phyloP scores from a whole-genome alignment of 2,888 invertebrate genomes.

The Thecocarcelia acutangulata region DNA sequence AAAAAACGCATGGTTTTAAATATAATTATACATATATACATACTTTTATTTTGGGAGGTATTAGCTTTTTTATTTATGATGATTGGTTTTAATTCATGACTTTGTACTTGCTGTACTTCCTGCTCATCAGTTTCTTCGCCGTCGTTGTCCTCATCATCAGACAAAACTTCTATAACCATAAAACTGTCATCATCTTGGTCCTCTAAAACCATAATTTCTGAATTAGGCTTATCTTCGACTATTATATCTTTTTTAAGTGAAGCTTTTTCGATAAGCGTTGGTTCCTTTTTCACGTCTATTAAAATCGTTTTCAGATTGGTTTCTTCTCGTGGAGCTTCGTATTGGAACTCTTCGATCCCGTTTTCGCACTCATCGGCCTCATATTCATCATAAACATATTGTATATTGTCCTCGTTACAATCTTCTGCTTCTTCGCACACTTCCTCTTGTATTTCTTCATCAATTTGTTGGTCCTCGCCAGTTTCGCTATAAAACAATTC shows the following conservation, averaged over 20 bases:
- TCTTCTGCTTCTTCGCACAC: constrained; percentile 74
- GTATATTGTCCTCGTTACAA: constrained; percentile 53
- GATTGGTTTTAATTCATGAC: background rate
- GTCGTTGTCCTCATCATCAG: constrained; percentile 87
- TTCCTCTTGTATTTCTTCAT: constrained; percentile 71
- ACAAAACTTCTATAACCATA: constrained; percentile 94
- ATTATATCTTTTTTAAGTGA: background rate
- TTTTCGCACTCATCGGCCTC: constrained; percentile 74
- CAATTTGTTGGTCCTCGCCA: constrained; percentile 74
- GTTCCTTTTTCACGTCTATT: constrained; percentile 41
- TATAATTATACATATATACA: background rate
- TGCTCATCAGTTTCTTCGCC: constrained; percentile 69
- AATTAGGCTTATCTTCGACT: constrained; percentile 82
- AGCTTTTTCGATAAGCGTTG: background rate
- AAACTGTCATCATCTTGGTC: constrained; percentile 91
- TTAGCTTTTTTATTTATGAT: constrained; percentile 11
- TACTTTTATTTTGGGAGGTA: constrained; percentile 6
- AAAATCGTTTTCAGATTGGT: background rate
- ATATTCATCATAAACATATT: constrained; percentile 52
- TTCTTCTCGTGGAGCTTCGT: constrained; percentile 9
- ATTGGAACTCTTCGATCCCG: constrained; percentile 46
- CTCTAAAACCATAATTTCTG: constrained; percentile 84
- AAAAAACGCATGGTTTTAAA: too few relatives aligned
- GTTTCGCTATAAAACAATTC: constrained; percentile 76
- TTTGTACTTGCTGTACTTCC: background rate